phyloP scores from a whole-genome alignment of 2,888 invertebrate genomes.

The Nebria brevicollis region DNA sequence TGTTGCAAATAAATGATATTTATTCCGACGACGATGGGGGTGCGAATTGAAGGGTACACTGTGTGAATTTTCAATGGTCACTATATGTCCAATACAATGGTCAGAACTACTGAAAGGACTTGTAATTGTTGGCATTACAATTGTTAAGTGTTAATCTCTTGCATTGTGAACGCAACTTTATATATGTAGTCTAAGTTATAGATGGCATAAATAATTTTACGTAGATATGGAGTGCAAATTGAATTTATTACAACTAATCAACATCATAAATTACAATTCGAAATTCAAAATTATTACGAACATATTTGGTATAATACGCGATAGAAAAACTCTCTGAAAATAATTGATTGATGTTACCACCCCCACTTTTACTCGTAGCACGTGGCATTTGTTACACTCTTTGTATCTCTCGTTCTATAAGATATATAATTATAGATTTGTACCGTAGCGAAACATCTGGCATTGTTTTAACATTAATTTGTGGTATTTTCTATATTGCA shows the following conservation, averaged over 20 bases:
- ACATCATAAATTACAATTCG: too few relatives aligned
- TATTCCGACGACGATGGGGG: neutral
- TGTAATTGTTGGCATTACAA: conserved; percentile 48
- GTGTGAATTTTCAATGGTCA: neutral
- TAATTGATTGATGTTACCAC: conserved; percentile 12
- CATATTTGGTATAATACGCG: too few relatives aligned
- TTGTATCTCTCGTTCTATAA: conserved; percentile 32
- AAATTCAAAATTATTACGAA: too few relatives aligned
- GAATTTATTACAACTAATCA: too few relatives aligned
- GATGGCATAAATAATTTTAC: neutral
- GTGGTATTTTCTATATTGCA: conserved; percentile 14
- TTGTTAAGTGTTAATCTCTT: conserved; percentile 48
- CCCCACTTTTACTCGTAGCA: conserved; percentile 30
- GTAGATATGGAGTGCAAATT: neutral
- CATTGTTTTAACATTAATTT: conserved; percentile 48
- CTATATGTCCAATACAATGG: conserved; percentile 40
- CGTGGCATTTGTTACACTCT: conserved; percentile 49
- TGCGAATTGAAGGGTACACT: neutral
- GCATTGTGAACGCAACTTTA: conserved; percentile 29
- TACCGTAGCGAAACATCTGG: conserved; percentile 50
- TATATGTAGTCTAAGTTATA: neutral
- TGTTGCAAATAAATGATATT: conserved; percentile 4
- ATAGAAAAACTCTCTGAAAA: neutral
- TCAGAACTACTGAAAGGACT: conserved; percentile 31
- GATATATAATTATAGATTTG: conserved; percentile 52